Conservation (phyloP, 2,113 vertebrate species). For the Mesembrinibis cayennensis region DNA sequence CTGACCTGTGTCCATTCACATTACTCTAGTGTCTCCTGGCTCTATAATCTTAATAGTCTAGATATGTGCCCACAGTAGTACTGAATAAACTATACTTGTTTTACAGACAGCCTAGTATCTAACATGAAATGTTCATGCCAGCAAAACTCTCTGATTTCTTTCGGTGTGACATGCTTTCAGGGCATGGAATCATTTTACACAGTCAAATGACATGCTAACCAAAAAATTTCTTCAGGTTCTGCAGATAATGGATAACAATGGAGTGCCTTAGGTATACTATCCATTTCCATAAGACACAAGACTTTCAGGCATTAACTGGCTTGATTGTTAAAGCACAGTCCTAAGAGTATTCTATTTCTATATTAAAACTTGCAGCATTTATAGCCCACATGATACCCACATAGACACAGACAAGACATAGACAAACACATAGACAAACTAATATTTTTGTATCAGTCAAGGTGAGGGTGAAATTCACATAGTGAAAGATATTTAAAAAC, state of each 20-base stretch:
- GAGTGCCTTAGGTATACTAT: background rate
- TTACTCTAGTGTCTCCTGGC: background rate
- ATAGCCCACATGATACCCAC: background rate
- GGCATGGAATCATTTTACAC: background rate
- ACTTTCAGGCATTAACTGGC: background rate
- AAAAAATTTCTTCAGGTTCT: slow-evolving; percentile 20
- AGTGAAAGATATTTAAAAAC: background rate
- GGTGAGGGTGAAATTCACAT: background rate
- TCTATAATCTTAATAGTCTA: background rate
- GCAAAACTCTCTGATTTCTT: slow-evolving; percentile 9
- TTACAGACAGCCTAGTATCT: background rate
- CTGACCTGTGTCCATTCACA: background rate
- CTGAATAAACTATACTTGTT: background rate
- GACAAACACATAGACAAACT: background rate
- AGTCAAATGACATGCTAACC: background rate
- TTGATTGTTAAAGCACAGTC: background rate
- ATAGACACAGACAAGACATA: background rate
- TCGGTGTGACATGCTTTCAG: background rate
- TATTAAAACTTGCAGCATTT: background rate
- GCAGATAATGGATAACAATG: background rate
- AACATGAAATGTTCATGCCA: background rate
- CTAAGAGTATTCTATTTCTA: background rate
- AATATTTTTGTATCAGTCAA: background rate
- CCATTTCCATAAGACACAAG: background rate
- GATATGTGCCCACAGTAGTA: background rate